phyloP scores from a whole-genome alignment of 2,797 vertebrate species.

The Anniella stebbinsi region DNA sequence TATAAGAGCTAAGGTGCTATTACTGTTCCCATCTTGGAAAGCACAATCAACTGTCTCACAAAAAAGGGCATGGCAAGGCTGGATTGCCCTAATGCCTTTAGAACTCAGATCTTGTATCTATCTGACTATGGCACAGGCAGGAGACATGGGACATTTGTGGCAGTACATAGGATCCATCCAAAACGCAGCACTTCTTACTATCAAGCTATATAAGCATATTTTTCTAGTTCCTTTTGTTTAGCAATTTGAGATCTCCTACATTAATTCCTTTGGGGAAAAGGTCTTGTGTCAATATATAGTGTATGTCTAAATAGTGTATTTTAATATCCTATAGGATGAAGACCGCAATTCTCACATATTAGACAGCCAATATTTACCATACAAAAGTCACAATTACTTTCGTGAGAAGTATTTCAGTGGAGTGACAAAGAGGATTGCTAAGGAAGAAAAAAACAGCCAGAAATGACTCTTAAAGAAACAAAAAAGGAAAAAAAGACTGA shows the following conservation, averaged over 20 bases:
- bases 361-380: slow-evolving; percentile 83
- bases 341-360: slow-evolving; percentile 81
- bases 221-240: background rate
- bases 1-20: background rate
- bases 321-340: slow-evolving; percentile 81
- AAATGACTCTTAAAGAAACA: slow-evolving; percentile 70
- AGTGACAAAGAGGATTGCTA: slow-evolving; percentile 88
- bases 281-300: background rate
- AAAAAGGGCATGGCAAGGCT: background rate
- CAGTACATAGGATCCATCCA: background rate
- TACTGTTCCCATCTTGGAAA: background rate
- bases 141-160: background rate
- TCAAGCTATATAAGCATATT: background rate
- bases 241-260: background rate
- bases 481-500: slow-evolving; percentile 58
- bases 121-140: background rate
- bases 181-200: background rate
- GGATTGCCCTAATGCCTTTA: background rate
- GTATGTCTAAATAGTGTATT: slow-evolving; percentile 53
- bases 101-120: background rate
- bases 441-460: slow-evolving; percentile 82
- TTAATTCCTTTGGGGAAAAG: background rate
- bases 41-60: background rate
- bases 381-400: slow-evolving; percentile 95
- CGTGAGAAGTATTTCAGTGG: slow-evolving; percentile 98